Percentiles rank a stretch among this genome's conserved stretches.
These are phyloP conservation scores for Drosophila cracens DNA, from an alignment of 2,888 invertebrate species.

Conservation along the genomic window DNA sequence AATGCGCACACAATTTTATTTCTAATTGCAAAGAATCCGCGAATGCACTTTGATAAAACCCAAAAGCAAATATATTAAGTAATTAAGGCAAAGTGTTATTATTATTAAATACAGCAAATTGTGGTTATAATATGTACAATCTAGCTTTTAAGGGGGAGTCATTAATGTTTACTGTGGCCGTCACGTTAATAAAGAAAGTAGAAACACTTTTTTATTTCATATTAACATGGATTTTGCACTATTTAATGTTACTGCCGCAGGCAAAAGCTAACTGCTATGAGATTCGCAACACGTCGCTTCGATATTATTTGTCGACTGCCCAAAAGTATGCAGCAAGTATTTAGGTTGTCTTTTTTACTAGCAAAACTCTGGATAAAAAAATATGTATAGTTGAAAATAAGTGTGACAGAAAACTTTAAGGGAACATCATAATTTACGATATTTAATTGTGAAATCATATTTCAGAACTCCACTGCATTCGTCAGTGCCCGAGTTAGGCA, in stretches of 20 bases:
- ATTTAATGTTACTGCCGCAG: neutral
- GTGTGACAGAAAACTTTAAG: neutral
- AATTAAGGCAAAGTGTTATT: neutral
- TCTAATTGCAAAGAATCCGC: constrained; percentile 21
- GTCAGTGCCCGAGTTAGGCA: constrained; percentile 37
- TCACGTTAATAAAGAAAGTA: neutral
- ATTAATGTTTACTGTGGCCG: neutral
- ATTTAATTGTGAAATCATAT: constrained; percentile 1
- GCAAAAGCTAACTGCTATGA: constrained; percentile 7
- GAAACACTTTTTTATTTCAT: neutral
- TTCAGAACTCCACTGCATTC: constrained; percentile 7
- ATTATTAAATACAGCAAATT: neutral
- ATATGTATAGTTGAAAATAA: neutral
- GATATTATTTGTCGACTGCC: neutral
- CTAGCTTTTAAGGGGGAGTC: neutral
- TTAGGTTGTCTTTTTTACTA: neutral
- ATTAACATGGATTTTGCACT: neutral
- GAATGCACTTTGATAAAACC: constrained; percentile 1
- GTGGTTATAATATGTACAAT: neutral
- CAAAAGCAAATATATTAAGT: neutral
- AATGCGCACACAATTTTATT: constrained; percentile 5
- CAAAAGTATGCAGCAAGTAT: constrained; percentile 17
- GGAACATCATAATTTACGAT: neutral
- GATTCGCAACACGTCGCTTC: too few relatives aligned
- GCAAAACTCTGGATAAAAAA: neutral